Base-by-base conservation (phyloP, 2,888 invertebrate genomes). In the Strigamia maritima region DNA sequence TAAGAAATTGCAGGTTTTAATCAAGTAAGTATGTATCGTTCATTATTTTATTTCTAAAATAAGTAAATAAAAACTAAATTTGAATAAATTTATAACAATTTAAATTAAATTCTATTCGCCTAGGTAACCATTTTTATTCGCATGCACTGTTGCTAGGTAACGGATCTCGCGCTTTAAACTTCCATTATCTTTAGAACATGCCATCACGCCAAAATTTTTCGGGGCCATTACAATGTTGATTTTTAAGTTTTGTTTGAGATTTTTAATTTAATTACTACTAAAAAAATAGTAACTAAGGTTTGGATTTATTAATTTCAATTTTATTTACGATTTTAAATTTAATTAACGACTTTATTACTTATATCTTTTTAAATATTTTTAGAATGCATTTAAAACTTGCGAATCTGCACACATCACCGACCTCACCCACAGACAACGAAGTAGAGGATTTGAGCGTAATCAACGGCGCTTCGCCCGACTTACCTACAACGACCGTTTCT, bases 301-400 rank as follows among this genome's bases (percentile, higher is more conserved):
- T 44, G 44, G 14, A 16, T 60, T 1, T 60, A 19, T 60, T 60
- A 12, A 10, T 19, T 24, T 24, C 0, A 2, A 7, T 8, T 19
- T n/a, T 49, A 60, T 19, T 60, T 1, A 24, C 2, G 19, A n/a
- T 3, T 60, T 60, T 60, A 24, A 24, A n/a, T 60, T 60, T 22
- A 60, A 22, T 49, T 60, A n/a, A 12, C 14, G 19, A 49, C 16
- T 49, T 49, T 10, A 49, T 49, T 49, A 12, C 16, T 19, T 49
- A 12, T n/a, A 8, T 14, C 6, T 22, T 60, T 60, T 60, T 60
- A 60, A 60, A 60, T 19, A 60, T 60, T 19, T 60, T 60, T 60
- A 60, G 60, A 60, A 60, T 60, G 60, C 60, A 60, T 60, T 60
- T 60, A 60, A 60, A 60, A 60, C 60, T 24, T 60, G 60, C 19